Evolutionary conservation across 2,888 invertebrate genomes (phyloP).

Genomic region (Physocephala rufipes): DNA sequence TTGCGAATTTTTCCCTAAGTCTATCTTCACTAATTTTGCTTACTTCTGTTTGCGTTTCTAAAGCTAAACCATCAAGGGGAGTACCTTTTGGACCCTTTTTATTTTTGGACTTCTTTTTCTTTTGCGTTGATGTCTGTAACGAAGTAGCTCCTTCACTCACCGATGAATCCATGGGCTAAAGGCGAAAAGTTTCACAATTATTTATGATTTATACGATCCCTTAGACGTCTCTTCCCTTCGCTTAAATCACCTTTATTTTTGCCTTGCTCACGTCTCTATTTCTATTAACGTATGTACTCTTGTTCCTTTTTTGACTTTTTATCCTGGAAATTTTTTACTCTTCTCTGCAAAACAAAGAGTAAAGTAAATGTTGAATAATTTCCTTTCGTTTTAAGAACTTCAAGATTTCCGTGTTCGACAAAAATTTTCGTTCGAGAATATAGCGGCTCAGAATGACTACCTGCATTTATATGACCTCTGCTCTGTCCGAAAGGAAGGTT

Average conservation of each 20-base stretch:
- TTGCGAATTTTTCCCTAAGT: constrained; percentile 43
- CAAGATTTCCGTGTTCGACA: constrained; percentile 7
- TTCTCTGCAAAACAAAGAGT: neutral
- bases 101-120: constrained; percentile 48
- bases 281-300: neutral
- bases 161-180: constrained; percentile 44
- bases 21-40: constrained; percentile 35
- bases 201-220: neutral
- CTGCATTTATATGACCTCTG: constrained; percentile 7
- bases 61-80: neutral
- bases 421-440: neutral
- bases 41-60: neutral
- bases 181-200: neutral
- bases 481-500: neutral
- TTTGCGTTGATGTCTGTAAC: constrained; percentile 42
- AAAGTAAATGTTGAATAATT: constrained; percentile 24
- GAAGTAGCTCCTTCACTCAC: constrained; percentile 47
- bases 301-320: constrained; percentile 1
- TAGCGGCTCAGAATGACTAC: neutral
- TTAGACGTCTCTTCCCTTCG: neutral
- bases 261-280: constrained; percentile 25
- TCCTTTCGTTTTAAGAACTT: constrained; percentile 35
- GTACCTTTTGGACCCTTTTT: constrained; percentile 40
- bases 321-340: neutral
- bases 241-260: constrained; percentile 34